phyloP scores from a whole-genome alignment of 2,113 vertebrate species.

The Ramphastos sulfuratus region DNA sequence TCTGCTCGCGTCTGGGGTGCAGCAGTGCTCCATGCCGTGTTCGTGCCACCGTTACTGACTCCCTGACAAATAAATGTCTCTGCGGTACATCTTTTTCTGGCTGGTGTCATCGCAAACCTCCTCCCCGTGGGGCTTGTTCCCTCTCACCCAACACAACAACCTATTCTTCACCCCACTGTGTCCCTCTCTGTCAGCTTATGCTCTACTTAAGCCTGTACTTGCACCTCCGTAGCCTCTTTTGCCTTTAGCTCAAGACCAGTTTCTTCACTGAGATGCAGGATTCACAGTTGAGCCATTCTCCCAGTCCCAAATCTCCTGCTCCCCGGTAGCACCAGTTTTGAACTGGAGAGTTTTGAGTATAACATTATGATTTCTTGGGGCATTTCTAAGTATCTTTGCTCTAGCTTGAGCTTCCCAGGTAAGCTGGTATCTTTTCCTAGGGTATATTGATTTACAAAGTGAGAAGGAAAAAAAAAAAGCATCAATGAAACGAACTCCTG shows the following conservation, averaged over 20 bases:
- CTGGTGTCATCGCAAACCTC: neutral
- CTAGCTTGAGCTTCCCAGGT: neutral
- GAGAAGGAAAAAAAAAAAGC: neutral
- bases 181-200: fast-evolving
- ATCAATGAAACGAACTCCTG: neutral
- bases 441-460: neutral
- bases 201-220: neutral
- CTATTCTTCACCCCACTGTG: fast-evolving
- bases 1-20: neutral
- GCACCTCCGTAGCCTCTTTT: neutral
- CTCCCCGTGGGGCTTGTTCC: fast-evolving
- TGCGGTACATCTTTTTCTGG: fast-evolving
- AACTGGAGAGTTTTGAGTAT: neutral
- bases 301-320: neutral
- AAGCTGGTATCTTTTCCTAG: neutral
- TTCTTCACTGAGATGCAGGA: neutral
- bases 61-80: fast-evolving
- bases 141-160: no score
- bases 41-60: fast-evolving
- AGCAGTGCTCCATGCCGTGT: fast-evolving
- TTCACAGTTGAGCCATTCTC: neutral
- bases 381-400: neutral
- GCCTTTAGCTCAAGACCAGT: neutral
- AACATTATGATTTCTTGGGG: neutral
- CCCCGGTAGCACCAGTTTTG: fast-evolving